A percentile compares a stretch with the other conserved stretches of the same genome.
These are phyloP conservation scores for Amniataba percoides DNA, from an alignment of 2,797 vertebrate species.

Conservation along the genomic window DNA sequence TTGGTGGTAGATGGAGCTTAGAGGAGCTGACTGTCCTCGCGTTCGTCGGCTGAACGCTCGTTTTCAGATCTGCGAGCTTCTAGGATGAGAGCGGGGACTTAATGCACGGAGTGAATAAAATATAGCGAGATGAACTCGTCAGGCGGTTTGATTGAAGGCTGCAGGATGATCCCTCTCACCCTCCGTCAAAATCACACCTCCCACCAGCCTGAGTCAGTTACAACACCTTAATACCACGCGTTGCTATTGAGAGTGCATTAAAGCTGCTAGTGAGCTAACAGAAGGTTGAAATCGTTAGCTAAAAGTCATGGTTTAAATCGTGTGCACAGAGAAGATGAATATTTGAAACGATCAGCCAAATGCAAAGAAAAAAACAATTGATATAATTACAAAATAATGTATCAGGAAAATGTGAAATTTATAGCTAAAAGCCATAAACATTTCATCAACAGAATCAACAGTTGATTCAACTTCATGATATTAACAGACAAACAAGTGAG, in stretches of 20 bases:
- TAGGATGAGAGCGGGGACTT: slow-evolving; percentile 26
- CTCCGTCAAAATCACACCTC: slow-evolving; percentile 44
- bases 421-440: no score
- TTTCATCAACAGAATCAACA: no score
- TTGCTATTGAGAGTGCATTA: background rate
- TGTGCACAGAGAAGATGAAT: background rate
- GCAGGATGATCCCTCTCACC: slow-evolving; percentile 18
- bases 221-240: slow-evolving; percentile 2
- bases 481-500: background rate
- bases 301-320: background rate
- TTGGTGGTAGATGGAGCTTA: slow-evolving; percentile 55
- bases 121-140: slow-evolving; percentile 30
- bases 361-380: background rate
- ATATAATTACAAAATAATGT: background rate
- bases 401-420: background rate
- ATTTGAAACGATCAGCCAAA: background rate
- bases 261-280: background rate
- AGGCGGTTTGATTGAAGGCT: slow-evolving; percentile 36
- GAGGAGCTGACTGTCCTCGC: slow-evolving; percentile 45
- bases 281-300: slow-evolving; percentile 3
- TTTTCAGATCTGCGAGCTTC: slow-evolving; percentile 44
- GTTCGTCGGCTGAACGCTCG: slow-evolving; percentile 42
- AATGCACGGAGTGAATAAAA: slow-evolving; percentile 21
- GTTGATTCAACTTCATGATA: no score
- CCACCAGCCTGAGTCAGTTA: slow-evolving; percentile 39